phyloP scores from a whole-genome alignment of 2,888 invertebrate species.

The Chrysotoxum bicinctum region DNA sequence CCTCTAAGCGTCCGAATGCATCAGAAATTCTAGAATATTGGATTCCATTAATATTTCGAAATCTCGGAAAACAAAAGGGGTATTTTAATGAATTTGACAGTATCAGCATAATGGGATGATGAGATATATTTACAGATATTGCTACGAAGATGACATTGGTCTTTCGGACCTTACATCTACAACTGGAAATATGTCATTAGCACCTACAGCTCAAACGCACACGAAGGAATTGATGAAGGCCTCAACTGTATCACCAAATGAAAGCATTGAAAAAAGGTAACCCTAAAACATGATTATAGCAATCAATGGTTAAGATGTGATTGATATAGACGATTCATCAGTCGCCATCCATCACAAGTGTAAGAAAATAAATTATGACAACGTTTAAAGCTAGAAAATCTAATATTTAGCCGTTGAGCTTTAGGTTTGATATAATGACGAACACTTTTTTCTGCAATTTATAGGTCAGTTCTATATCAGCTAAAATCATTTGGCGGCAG shows the following conservation, averaged over 20 bases:
- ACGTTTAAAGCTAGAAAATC: no score
- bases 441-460: background rate
- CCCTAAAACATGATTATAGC: no score
- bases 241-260: constrained; percentile 78
- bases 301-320: no score
- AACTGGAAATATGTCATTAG: constrained; percentile 37
- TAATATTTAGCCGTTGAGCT: no score
- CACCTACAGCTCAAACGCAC: constrained; percentile 78
- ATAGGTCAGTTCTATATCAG: constrained; percentile 84
- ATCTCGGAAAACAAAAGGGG: constrained; percentile 80
- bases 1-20: constrained; percentile 85
- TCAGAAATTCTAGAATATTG: constrained; percentile 83
- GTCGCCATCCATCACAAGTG: no score
- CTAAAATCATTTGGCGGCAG: constrained; percentile 83
- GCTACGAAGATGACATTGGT: constrained; percentile 78
- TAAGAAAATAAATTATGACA: no score
- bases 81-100: constrained; percentile 51
- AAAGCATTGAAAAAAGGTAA: constrained; percentile 79
- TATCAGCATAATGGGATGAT: no score
- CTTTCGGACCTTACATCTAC: constrained; percentile 70
- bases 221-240: constrained; percentile 80
- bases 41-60: constrained; percentile 82
- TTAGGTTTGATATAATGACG: no score
- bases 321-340: no score
- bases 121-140: constrained; percentile 76